Base-by-base conservation (phyloP, 1,140 invertebrate genomes). In the Cylas formicarius region DNA sequence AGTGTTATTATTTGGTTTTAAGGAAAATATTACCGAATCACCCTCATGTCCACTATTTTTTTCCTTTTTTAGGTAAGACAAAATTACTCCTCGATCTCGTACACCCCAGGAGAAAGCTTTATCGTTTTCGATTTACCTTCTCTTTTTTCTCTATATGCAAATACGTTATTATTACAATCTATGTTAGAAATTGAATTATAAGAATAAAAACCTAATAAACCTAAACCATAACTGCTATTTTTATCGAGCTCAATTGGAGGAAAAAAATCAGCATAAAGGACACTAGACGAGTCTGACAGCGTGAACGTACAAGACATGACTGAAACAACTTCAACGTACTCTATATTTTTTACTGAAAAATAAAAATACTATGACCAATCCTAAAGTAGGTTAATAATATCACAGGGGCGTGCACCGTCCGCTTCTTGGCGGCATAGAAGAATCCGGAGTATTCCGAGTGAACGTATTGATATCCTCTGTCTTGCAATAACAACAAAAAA, bases 281-380 rank as follows among this genome's bases (percentile, higher is more conserved):
- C 34, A 9, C 11, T 13, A 10, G 24, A 21, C 6, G 11, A 20
- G 16, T 19, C 43, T 22, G 35, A 22, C 21, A 44, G 22, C 11
- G 43, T 44, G 43, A 44, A 44, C 10, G 34, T 36, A n/a, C 23
- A 13, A 21, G 44, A 36, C 44, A 46, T 46, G 44, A 38, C 44
- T 46, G 16, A 32, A 10, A 4, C 11, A 6, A 31, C 5, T n/a
- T n/a, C n/a, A n/a, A n/a, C n/a, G n/a, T n/a, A n/a, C n/a, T n/a
- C n/a, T n/a, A n/a, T n/a, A n/a, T n/a, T n/a, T n/a, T n/a, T n/a
- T n/a, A n/a, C n/a, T n/a, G n/a, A n/a, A n/a, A n/a, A n/a, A n/a
- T n/a, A n/a, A n/a, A n/a, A n/a, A n/a, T n/a, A n/a, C n/a, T n/a
- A n/a, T n/a, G n/a, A n/a, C n/a, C n/a, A n/a, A n/a, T n/a, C n/a